Percentiles rank a stretch among this genome's conserved stretches.
Conservation (phyloP, 1,140 invertebrate species). For the Atta texana region DNA sequence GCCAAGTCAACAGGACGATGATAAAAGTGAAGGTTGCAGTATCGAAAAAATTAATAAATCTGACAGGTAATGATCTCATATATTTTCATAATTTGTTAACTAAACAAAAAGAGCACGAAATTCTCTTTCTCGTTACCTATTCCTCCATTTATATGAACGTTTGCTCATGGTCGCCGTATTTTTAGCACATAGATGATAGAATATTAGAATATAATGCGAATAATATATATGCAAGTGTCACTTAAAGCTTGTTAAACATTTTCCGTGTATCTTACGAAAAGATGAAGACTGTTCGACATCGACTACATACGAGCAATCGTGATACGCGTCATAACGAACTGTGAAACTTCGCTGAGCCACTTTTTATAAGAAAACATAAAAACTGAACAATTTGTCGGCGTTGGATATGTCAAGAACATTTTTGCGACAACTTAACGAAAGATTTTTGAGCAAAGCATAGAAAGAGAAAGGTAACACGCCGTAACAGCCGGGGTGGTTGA, state of each 20-base stretch:
- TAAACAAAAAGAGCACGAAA: background rate
- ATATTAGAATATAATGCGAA: slow-evolving; percentile 14
- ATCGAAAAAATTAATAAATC: slow-evolving; percentile 50
- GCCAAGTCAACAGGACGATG: slow-evolving; percentile 41
- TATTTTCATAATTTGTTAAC: background rate
- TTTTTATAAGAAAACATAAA: slow-evolving; percentile 21
- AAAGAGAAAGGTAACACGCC: slow-evolving; percentile 28
- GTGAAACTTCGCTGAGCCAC: slow-evolving; percentile 7
- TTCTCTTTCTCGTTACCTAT: background rate
- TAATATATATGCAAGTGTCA: background rate
- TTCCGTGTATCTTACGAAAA: slow-evolving; percentile 20
- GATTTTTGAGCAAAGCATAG: slow-evolving; percentile 24
- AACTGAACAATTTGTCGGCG: slow-evolving; percentile 22
- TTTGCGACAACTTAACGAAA: slow-evolving; percentile 16
- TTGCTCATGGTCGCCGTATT: background rate
- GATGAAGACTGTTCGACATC: background rate
- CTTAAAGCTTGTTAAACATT: background rate
- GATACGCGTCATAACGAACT: slow-evolving; percentile 4
- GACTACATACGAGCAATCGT: slow-evolving; percentile 17
- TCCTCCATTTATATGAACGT: background rate
- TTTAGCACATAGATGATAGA: background rate
- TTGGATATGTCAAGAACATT: background rate
- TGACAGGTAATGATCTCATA: slow-evolving; percentile 64
- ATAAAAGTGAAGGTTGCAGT: slow-evolving; percentile 23
- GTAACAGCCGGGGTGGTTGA: slow-evolving; percentile 42